Percentiles rank a stretch among this genome's conserved stretches.
These are phyloP conservation scores for Habrosyne pyritoides DNA, from an alignment of 2,888 invertebrate genomes.

Conservation along the genomic window DNA sequence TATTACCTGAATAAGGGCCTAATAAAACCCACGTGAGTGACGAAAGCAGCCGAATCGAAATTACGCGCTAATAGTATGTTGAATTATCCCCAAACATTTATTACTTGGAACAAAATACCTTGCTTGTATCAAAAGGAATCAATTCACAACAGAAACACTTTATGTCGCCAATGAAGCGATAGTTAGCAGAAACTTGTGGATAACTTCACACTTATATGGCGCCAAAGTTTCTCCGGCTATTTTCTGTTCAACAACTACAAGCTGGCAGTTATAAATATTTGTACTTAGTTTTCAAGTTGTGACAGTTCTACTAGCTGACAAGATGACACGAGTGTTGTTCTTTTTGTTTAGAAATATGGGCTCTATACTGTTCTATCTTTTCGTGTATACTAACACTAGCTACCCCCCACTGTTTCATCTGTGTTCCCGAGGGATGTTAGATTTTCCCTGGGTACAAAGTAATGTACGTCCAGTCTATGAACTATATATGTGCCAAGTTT, in stretches of 20 bases:
- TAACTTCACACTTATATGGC: background rate
- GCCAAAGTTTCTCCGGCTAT: background rate
- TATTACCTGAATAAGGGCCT: too few relatives aligned
- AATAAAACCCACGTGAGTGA: too few relatives aligned
- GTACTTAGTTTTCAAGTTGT: background rate
- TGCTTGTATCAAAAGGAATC: background rate
- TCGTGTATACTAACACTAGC: too few relatives aligned
- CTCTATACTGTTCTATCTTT: background rate
- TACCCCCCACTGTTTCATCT: too few relatives aligned
- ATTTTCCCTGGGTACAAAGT: too few relatives aligned
- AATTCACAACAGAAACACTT: background rate
- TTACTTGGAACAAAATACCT: background rate
- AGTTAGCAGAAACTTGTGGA: background rate
- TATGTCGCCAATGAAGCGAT: background rate
- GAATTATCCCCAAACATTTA: too few relatives aligned
- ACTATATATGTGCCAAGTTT: too few relatives aligned
- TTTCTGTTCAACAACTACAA: background rate
- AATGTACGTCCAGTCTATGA: too few relatives aligned
- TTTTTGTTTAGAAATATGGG: background rate
- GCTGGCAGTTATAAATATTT: background rate
- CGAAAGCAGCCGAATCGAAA: too few relatives aligned
- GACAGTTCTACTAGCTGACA: background rate
- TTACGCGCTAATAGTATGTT: too few relatives aligned
- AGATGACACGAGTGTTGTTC: background rate
- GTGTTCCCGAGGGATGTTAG: too few relatives aligned